Evolutionary conservation across 2,797 vertebrate genomes (phyloP), one percentile per base, ranked within the genome.

Genomic region (Macropodus opercularis): DNA sequence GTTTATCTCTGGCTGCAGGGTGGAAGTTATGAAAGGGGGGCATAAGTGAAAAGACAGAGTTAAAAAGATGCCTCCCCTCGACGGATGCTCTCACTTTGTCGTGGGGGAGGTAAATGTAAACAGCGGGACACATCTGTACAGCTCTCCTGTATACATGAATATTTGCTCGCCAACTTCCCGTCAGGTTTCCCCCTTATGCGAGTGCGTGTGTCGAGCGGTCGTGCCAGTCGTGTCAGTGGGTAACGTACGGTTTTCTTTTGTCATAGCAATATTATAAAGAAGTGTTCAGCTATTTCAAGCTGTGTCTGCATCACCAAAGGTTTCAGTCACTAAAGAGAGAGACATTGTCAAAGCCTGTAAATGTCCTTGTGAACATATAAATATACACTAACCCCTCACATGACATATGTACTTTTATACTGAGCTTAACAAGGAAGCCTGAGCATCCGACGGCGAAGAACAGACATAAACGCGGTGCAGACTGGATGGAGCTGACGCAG

Each of bases 241-340:
- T 84, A 81, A 69, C 70, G 71, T 72, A 79, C 47, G 50, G 75
- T 80, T 76, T 57, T 3, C 52, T 69, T 85, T 77, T 77, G 71
- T 85, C 83, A 85, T 84, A 90, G 90, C 87, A 89, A 89, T 91
- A 91, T 88, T 63, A 67, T 75, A 79, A 87, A 62, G 24, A 85
- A 60, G 70, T 77, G 76, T 83, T 85, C 72, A 69, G 84, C 82
- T 82, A 73, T 69, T 63, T 74, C 58, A 49, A 74, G 63, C 59
- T 29, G 59, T 75, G 82, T 80, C 69, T 78, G 74, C 78, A 60
- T 84, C 85, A 86, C 87, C 89, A 90, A 90, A 91, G 89, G 80
- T 83, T 72, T 69, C 55, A 42, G 47, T 73, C 50, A 19, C 59
- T 70, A 42, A 72, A 62, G 50, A 69, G 47, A 62, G 56, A 61